Base-by-base conservation (phyloP, 2,797 vertebrate species). In the Xiphorhynchus erythropygius region DNA sequence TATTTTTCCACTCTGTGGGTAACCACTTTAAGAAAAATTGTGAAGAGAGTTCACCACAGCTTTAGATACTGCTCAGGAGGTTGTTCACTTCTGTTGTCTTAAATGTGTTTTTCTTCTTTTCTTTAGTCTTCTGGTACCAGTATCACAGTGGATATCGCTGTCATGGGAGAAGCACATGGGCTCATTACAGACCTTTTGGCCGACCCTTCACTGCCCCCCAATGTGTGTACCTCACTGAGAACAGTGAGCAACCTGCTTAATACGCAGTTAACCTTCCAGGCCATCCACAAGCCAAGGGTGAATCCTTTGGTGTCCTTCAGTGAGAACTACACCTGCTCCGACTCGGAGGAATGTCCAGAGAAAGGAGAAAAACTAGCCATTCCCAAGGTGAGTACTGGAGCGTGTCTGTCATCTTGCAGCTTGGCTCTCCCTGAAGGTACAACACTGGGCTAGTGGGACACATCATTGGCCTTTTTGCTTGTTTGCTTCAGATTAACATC, bases 101-200 rank as follows among this genome's bases (percentile, higher is more conserved):
- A 83, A 9, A 11, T 19, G 4, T 33, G 1, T 35, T 55, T 13
- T 39, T 79, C 75, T 50, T 85, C 56, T 94, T 59, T 23, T 85
- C 52, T 87, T 60, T 69, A 99, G 99, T 98, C 98, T 18, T 99
- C 98, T 62, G 98, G 99, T 87, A 99, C 99, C 96, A 99, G 98
- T 89, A 98, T 99, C 59, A 98, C 97, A 2, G 99, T 99, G 98
- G 99, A 99, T 86, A 99, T 99, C 0, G 98, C 99, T 2, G 99
- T 99, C 96, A 99, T 99, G 99, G 99, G 99, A 12, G 99, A 99
- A 94, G 99, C 99, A 15, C 99, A 99, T 0, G 99, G 99, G 53
- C 98, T 99, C 96, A 99, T 99, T 88, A 99, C 99, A 2, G 99
- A 99, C 95, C 98, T 99, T 60, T 97, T 99, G 92, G 99, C 99